phyloP scores from a whole-genome alignment of 2,888 invertebrate genomes.

The Villa cingulata region DNA sequence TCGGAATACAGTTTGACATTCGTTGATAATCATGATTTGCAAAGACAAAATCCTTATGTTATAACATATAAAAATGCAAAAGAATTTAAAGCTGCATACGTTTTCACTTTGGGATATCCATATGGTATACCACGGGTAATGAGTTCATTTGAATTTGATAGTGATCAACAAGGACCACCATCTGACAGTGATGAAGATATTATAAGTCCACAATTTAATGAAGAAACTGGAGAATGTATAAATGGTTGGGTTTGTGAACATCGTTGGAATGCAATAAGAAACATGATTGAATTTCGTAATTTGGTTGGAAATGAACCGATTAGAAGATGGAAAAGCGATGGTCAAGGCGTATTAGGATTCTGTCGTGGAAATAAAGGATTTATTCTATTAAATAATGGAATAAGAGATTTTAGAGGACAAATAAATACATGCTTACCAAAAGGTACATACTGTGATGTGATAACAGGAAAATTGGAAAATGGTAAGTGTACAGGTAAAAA shows the following conservation, averaged over 20 bases:
- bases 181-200: conserved; percentile 37
- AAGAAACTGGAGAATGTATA: conserved; percentile 45
- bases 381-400: conserved; percentile 13
- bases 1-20: conserved; percentile 50
- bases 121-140: conserved; percentile 64
- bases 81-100: conserved; percentile 37
- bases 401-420: conserved; percentile 38
- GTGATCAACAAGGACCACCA: conserved; percentile 40
- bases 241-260: conserved; percentile 71
- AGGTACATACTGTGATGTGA: conserved; percentile 57
- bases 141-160: conserved; percentile 60
- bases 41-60: conserved; percentile 51
- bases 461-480: conserved; percentile 36
- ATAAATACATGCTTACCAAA: conserved; percentile 41
- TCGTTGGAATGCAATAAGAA: conserved; percentile 59
- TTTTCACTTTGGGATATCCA: conserved; percentile 60
- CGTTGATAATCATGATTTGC: conserved; percentile 78
- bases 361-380: conserved; percentile 47
- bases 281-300: conserved; percentile 60
- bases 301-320: conserved; percentile 42
- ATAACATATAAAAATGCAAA: conserved; percentile 31
- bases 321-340: conserved; percentile 60
- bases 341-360: conserved; percentile 63
- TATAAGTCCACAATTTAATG: conserved; percentile 42
- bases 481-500: conserved; percentile 39